A percentile compares a stretch with the other conserved stretches of the same genome.
Evolutionary conservation across 2,888 invertebrate species (phyloP).

Genomic region (Didymodactylos carnosus): DNA sequence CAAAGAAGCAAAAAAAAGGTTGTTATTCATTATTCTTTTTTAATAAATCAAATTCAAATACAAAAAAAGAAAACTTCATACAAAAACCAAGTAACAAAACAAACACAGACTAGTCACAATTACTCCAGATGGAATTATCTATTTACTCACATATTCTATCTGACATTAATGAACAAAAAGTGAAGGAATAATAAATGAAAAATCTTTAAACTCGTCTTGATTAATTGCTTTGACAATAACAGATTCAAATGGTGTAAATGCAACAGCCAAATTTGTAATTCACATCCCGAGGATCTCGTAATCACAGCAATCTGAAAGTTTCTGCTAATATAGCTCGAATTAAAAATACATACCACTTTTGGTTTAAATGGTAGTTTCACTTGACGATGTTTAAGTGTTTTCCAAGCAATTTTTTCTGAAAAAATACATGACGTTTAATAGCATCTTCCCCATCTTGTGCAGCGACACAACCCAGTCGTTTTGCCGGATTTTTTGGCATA

Average conservation of each 20-base stretch:
- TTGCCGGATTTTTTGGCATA: slow-evolving; percentile 88
- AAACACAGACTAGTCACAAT: too few species aligned
- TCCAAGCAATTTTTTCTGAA: slow-evolving; percentile 78
- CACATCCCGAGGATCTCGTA: slow-evolving; percentile 86
- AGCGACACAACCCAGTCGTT: slow-evolving; percentile 68
- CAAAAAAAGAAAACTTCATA: too few species aligned
- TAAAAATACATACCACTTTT: slow-evolving; percentile 57
- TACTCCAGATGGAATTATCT: too few species aligned
- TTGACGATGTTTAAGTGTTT: slow-evolving; percentile 63
- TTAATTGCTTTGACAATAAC: slow-evolving; percentile 69
- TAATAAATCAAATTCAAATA: too few species aligned
- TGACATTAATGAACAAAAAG: too few species aligned
- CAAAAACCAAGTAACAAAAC: too few species aligned
- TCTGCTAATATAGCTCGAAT: background rate
- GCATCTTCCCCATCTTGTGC: slow-evolving; percentile 56
- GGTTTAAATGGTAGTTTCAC: slow-evolving; percentile 93
- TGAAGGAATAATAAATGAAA: slow-evolving; percentile 86
- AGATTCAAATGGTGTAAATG: slow-evolving; percentile 71
- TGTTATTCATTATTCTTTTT: too few species aligned
- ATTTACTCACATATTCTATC: too few species aligned
- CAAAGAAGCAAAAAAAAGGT: too few species aligned
- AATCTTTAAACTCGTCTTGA: slow-evolving; percentile 92
- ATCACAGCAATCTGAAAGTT: too few species aligned
- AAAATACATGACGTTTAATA: slow-evolving; percentile 57
- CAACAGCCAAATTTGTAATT: slow-evolving; percentile 93